Evolutionary conservation across 2,113 vertebrate species (phyloP).

Genomic region (Craseonycteris thonglongyai): DNA sequence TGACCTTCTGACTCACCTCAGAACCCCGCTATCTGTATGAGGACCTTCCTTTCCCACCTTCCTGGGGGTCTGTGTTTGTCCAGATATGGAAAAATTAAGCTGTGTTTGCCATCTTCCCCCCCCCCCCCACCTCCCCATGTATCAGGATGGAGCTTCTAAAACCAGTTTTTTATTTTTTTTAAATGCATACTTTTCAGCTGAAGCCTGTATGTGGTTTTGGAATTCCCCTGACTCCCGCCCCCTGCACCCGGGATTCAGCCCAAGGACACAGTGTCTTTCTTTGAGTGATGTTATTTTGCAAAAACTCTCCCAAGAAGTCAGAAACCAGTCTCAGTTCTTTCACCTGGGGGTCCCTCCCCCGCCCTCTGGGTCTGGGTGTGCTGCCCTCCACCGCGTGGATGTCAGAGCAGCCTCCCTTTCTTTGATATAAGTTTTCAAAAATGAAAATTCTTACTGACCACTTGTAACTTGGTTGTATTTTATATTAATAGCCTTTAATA

Average conservation of each 20-base stretch:
- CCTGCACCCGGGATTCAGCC: background rate
- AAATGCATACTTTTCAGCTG: background rate
- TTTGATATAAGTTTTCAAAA: slow-evolving; percentile 75
- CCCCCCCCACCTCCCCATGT: fast-evolving
- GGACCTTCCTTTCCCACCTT: background rate
- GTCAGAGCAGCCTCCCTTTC: background rate
- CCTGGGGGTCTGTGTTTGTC: background rate
- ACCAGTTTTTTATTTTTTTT: background rate
- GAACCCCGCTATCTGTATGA: fast-evolving
- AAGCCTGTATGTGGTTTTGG: background rate
- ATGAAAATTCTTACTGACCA: slow-evolving; percentile 77
- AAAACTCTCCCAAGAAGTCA: slow-evolving; percentile 42
- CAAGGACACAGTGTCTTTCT: background rate
- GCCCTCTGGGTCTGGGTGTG: background rate
- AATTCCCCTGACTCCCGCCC: background rate
- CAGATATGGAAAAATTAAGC: background rate
- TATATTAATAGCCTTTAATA: slow-evolving; percentile 84
- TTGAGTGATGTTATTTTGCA: background rate
- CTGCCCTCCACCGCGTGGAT: background rate
- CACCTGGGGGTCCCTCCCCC: slow-evolving; percentile 11
- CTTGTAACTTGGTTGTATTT: slow-evolving; percentile 80
- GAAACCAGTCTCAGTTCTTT: slow-evolving; percentile 30
- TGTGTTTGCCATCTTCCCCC: fast-evolving
- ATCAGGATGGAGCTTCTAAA: background rate
- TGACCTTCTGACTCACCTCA: fast-evolving